A percentile compares a stretch with the other conserved stretches of the same genome.
Evolutionary conservation across 2,797 vertebrate species (phyloP).

Genomic region (Mionectes olivaceus): DNA sequence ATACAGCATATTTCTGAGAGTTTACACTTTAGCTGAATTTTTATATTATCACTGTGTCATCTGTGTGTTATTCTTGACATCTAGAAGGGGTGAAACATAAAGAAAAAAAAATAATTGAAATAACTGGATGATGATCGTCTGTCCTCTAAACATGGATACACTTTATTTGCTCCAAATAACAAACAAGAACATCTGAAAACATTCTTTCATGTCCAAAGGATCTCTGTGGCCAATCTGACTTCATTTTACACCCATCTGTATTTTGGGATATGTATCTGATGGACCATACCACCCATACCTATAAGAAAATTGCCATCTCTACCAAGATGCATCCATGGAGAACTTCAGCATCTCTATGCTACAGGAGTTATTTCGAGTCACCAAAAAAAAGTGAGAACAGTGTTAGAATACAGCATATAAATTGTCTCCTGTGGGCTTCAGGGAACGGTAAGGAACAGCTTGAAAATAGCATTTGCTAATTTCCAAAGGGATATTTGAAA

Average conservation of each 20-base stretch:
- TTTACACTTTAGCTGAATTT: not conserved
- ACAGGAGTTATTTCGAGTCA: not conserved
- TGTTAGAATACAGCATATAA: not conserved
- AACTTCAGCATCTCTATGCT: not conserved
- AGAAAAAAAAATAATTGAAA: not conserved
- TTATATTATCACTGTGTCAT: not conserved
- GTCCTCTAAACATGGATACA: not conserved
- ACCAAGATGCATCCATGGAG: not conserved
- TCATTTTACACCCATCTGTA: not conserved
- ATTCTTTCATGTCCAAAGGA: not conserved
- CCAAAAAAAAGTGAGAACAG: not conserved
- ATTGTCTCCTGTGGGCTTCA: not conserved
- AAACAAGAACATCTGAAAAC: not conserved
- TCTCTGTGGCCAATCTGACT: not conserved
- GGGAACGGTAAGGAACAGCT: not conserved
- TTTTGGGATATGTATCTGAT: not conserved
- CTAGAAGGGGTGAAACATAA: not conserved
- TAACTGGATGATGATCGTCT: not conserved
- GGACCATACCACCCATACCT: not conserved
- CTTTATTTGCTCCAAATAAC: not conserved
- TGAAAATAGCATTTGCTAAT: not conserved
- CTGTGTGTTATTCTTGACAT: not conserved
- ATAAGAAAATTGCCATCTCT: not conserved
- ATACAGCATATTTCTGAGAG: not conserved
- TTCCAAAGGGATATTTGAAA: conserved; percentile 20